Evolutionary conservation across 2,797 vertebrate species (phyloP).

Genomic region (Podarcis lilfordi): DNA sequence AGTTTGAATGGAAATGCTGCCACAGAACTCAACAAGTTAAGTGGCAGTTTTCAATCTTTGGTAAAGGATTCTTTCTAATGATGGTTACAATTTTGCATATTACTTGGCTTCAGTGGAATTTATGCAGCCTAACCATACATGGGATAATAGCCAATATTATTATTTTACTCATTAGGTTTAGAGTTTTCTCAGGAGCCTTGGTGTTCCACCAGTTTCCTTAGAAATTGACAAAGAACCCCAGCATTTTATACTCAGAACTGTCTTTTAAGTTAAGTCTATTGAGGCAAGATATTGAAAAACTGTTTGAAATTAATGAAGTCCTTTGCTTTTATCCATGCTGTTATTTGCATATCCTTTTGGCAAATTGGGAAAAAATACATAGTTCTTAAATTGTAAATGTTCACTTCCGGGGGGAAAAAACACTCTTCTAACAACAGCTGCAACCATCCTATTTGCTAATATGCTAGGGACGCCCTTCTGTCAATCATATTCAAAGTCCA

Average conservation of each 20-base stretch:
- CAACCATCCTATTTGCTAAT: not conserved
- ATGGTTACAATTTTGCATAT: not conserved
- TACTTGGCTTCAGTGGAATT: not conserved
- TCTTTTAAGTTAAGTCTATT: slow-evolving; percentile 33
- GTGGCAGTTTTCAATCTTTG: not conserved
- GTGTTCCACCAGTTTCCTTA: not conserved
- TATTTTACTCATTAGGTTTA: slow-evolving; percentile 17
- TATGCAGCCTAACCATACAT: not conserved
- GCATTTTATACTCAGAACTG: not conserved
- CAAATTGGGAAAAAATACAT: slow-evolving; percentile 36
- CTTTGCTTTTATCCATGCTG: slow-evolving; percentile 32
- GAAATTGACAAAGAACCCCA: not conserved
- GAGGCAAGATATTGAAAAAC: slow-evolving; percentile 39
- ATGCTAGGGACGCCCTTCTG: not conserved
- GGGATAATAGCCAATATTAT: slow-evolving; percentile 6
- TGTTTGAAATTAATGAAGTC: slow-evolving; percentile 54
- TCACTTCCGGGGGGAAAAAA: slow-evolving; percentile 25
- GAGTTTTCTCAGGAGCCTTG: slow-evolving; percentile 1
- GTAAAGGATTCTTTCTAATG: not conserved
- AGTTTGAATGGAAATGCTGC: not conserved
- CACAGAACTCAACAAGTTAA: not conserved
- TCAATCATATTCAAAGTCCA: not conserved
- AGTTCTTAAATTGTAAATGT: not conserved
- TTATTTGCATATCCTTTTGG: slow-evolving; percentile 48
- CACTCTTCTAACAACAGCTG: slow-evolving; percentile 11